Conservation (phyloP, 1,140 invertebrate species). For the Cepaea nemoralis region DNA sequence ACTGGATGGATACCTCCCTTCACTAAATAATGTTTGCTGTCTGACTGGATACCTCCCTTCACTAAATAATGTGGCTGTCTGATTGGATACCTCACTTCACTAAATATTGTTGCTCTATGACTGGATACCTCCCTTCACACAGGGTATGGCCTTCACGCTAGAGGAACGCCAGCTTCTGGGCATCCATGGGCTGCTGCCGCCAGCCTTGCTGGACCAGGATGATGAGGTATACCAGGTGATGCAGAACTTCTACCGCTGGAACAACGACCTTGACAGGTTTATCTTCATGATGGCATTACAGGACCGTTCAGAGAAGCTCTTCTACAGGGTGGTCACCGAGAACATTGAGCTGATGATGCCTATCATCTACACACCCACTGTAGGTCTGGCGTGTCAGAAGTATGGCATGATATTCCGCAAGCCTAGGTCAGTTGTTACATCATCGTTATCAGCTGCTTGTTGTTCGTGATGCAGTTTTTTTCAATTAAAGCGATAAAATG, state of each 20-base stretch:
- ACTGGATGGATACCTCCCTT: too few relatives aligned
- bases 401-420: conserved; percentile 94
- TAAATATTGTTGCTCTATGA: too few relatives aligned
- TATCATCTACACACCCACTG: conserved; percentile 97
- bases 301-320: conserved; percentile 77
- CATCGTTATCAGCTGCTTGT: too few relatives aligned
- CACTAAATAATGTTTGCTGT: too few relatives aligned
- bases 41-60: too few relatives aligned
- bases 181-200: conserved; percentile 70
- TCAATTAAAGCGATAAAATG: too few relatives aligned
- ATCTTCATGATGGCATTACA: conserved; percentile 65
- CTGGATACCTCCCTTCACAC: too few relatives aligned
- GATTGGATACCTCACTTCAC: too few relatives aligned
- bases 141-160: conserved; percentile 70
- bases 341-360: conserved; percentile 97
- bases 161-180: conserved; percentile 69
- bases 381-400: conserved; percentile 96
- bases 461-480: too few relatives aligned
- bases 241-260: conserved; percentile 66
- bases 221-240: conserved; percentile 64
- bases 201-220: conserved; percentile 63
- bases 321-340: conserved; percentile 92
- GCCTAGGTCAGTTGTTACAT: conserved; percentile 82
- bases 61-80: too few relatives aligned
- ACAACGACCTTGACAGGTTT: conserved; percentile 66